Evolutionary conservation across 2,113 vertebrate species (phyloP).

Genomic region (Microcebus griseorufus): DNA sequence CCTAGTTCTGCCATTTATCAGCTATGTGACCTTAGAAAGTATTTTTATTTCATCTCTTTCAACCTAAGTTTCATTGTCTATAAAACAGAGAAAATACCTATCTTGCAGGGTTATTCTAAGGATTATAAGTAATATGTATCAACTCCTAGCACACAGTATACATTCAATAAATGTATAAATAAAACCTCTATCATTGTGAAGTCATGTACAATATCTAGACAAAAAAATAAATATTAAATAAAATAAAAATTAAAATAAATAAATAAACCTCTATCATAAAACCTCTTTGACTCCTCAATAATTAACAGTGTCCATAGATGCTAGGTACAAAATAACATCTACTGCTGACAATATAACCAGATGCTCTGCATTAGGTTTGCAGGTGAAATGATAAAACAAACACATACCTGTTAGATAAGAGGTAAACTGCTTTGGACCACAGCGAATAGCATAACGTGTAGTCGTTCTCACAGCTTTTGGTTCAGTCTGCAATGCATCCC

Average conservation of each 20-base stretch:
- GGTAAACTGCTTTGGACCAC: slow-evolving; percentile 93
- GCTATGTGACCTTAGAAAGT: not conserved
- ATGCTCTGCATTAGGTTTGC: not conserved
- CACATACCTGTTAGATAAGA: slow-evolving; percentile 93
- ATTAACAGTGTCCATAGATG: not conserved
- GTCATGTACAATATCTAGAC: too few relatives aligned
- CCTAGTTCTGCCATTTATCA: slow-evolving; percentile 12
- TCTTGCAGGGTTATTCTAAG: not conserved
- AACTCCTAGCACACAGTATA: not conserved
- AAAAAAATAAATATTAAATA: too few relatives aligned
- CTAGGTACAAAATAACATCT: not conserved
- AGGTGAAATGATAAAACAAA: slow-evolving; percentile 35
- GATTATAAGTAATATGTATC: slow-evolving; percentile 8
- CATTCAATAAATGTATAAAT: not conserved
- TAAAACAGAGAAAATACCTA: not conserved
- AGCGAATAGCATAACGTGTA: slow-evolving; percentile 91
- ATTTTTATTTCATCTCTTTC: slow-evolving; percentile 29
- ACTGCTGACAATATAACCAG: not conserved
- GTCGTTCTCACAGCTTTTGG: slow-evolving; percentile 88
- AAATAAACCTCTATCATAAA: not conserved
- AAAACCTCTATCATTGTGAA: not conserved
- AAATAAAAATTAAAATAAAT: too few relatives aligned
- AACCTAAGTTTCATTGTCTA: not conserved
- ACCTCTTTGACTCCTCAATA: not conserved
- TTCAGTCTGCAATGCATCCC: slow-evolving; percentile 84